A percentile compares a stretch with the other conserved stretches of the same genome.
Evolutionary conservation across 2,888 invertebrate species (phyloP).

Genomic region (Meta bourneti): DNA sequence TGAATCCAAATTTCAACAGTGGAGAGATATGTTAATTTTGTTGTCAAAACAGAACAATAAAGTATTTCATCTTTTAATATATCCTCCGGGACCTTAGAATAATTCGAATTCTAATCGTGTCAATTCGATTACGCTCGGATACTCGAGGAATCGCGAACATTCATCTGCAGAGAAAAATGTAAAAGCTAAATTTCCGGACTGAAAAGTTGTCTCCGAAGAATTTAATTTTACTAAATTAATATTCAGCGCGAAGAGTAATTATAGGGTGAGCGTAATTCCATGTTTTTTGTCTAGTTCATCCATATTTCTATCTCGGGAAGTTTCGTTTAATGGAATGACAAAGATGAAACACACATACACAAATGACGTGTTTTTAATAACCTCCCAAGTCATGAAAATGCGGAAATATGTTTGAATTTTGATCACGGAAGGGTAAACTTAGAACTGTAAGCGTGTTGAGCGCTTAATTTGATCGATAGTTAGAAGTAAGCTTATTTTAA

Average conservation of each 20-base stretch:
- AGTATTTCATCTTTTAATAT: background rate
- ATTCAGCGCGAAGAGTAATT: background rate
- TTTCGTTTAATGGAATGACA: background rate
- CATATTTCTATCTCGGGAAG: background rate
- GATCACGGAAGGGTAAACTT: background rate
- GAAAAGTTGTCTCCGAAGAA: background rate
- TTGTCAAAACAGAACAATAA: background rate
- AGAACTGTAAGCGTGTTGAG: background rate
- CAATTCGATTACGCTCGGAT: background rate
- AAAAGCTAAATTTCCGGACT: background rate
- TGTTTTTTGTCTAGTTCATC: background rate
- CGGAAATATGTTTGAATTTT: background rate
- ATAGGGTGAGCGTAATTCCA: background rate
- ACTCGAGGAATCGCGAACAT: background rate
- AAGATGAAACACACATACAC: background rate
- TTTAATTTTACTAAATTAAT: conserved; percentile 1
- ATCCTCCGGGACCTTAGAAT: background rate
- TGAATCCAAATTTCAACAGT: background rate
- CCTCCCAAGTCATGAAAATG: background rate
- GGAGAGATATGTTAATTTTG: background rate
- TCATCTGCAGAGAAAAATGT: background rate
- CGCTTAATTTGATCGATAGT: background rate
- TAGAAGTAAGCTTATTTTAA: background rate
- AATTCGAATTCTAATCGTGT: background rate
- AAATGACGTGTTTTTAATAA: background rate